Base-by-base conservation (phyloP, 2,888 invertebrate species). In the Odiellus spinosus region DNA sequence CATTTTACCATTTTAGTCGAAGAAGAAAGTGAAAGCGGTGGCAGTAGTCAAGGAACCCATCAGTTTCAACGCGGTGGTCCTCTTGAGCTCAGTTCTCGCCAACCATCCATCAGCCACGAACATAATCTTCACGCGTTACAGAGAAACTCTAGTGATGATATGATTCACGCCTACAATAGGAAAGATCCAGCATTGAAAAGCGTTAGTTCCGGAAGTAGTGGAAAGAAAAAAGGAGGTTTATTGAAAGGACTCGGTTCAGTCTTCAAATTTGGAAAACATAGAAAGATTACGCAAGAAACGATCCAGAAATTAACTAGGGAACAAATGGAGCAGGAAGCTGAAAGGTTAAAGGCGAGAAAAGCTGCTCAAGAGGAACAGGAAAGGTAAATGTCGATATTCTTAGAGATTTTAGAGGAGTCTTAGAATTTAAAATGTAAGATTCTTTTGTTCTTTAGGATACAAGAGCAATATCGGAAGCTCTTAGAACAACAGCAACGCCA, bases 151-250 rank as follows among this genome's bases (percentile, higher is more conserved):
- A 26, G 26, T 8, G 26, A 26, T 26, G 26, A 26, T 8, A 26
- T 26, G 26, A 26, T 26, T 26, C 26, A 26, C 26, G 26, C 26
- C 26, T 26, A 26, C 26, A 26, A 26, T 26, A 4, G 26, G 26
- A 26, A 26, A 26, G 26, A 26, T 26, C 26, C 26, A 4, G 8
- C 8, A 8, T 26, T 26, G 26, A 26, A 26, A 26, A 26, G 26
- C 8, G 26, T 26, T 26, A 26, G 26, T 8, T 4, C 26, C 8
- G 26, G 26, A 6, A 26, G 26, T 26, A 26, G 26, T 26, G 26
- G 26, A 17, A 61, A 61, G 51, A 26, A 26, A 26, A 61, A 62
- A 49, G 64, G 80, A 0, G 80, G 85, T 2, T 67, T 87, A 21
- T 71, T 88, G 43, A 83, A 84, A 63, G 52, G 52, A 5, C 36